These are phyloP conservation scores for Drosophila subobscura DNA, from an alignment of 1,140 invertebrate species.

Conservation along the genomic window DNA sequence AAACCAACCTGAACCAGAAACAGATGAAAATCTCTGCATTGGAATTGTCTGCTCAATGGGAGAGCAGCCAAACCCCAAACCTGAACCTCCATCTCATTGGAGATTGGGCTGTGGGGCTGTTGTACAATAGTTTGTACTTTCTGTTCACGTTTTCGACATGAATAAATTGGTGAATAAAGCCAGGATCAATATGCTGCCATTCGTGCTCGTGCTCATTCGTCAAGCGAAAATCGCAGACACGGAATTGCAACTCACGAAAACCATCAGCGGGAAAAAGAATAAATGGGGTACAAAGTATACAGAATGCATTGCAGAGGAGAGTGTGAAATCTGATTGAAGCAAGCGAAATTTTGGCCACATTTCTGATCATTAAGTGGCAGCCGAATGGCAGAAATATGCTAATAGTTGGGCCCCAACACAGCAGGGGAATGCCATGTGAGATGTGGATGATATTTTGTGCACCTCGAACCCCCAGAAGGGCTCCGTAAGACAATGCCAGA, in stretches of 20 bases:
- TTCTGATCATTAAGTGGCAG: conserved; percentile 29
- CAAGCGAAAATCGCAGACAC: conserved; percentile 24
- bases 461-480: conserved; percentile 6
- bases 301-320: no score
- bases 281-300: background rate
- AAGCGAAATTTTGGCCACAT: conserved; percentile 63
- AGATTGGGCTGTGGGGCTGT: background rate
- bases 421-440: no score
- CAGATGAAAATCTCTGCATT: conserved; percentile 37
- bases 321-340: conserved; percentile 8
- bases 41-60: conserved; percentile 30
- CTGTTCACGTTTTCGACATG: conserved; percentile 64
- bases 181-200: conserved; percentile 11
- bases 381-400: no score
- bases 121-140: conserved; percentile 38
- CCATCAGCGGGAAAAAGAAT: conserved; percentile 1
- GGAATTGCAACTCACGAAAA: conserved; percentile 8
- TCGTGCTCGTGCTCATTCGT: conserved; percentile 32
- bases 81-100: no score
- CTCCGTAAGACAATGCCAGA: conserved; percentile 24
- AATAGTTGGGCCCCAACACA: no score
- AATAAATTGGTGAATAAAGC: conserved; percentile 69
- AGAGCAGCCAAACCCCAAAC: conserved; percentile 15
- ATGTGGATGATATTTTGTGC: conserved; percentile 15
- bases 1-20: background rate